A percentile compares a stretch with the other conserved stretches of the same genome.
Evolutionary conservation across 2,888 invertebrate species (phyloP).

Genomic region (Eumerus sabulonum): DNA sequence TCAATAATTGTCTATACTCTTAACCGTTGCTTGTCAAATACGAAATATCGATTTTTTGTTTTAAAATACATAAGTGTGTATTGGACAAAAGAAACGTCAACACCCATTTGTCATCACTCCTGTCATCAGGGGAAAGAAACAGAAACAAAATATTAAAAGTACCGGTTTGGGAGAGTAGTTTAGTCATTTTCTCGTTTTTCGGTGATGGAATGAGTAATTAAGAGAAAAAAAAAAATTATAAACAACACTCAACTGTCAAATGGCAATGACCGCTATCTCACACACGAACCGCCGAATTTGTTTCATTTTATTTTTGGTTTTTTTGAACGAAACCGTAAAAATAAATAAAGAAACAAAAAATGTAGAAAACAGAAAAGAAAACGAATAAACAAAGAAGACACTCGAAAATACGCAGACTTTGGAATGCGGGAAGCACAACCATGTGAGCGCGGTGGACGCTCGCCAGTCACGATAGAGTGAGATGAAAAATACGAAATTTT

Average conservation of each 20-base stretch:
- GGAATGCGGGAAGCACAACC: constrained; percentile 53
- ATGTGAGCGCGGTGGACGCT: constrained; percentile 20
- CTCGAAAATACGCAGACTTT: constrained; percentile 46
- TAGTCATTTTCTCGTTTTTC: constrained; percentile 19
- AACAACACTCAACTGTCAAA: constrained; percentile 50
- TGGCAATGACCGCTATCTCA: constrained; percentile 65
- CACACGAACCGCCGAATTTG: constrained; percentile 47
- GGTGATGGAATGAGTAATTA: constrained; percentile 42
- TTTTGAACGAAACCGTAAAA: constrained; percentile 4
- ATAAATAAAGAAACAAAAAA: constrained; percentile 26
- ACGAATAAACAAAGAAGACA: constrained; percentile 44
- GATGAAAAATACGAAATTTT: constrained; percentile 34
- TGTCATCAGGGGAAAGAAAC: background rate
- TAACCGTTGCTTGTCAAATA: too few relatives aligned
- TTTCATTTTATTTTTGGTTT: too few relatives aligned
- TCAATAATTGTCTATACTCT: too few relatives aligned
- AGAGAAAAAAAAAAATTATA: constrained; percentile 44
- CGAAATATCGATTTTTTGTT: background rate
- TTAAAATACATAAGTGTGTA: background rate
- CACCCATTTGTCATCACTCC: constrained; percentile 13
- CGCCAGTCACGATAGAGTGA: too few relatives aligned
- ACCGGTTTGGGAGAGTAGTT: constrained; percentile 29
- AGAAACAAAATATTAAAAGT: constrained; percentile 23
- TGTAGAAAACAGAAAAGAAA: constrained; percentile 18
- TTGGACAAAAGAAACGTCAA: constrained; percentile 20